phyloP scores from a whole-genome alignment of 1,140 invertebrate genomes.

The Meteorus sp. region DNA sequence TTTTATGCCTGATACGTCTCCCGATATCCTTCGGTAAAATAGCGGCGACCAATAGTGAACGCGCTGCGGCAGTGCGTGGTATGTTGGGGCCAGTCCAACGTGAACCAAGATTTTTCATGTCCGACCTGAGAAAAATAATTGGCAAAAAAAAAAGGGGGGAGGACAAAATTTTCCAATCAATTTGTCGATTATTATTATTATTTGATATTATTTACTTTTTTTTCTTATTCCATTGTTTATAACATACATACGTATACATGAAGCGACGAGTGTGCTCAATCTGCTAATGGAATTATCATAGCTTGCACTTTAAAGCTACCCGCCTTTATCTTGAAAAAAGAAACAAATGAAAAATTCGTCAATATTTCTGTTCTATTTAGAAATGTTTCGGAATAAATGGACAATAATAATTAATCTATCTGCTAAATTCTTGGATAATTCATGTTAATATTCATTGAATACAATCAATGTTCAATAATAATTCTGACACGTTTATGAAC shows the following conservation, averaged over 20 bases:
- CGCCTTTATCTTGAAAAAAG: slow-evolving; percentile 38
- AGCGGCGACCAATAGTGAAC: slow-evolving; percentile 56
- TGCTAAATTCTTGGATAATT: too few relatives aligned
- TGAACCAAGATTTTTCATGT: slow-evolving; percentile 62
- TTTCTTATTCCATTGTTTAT: not conserved
- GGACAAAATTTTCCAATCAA: too few relatives aligned
- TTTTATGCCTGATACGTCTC: slow-evolving; percentile 39
- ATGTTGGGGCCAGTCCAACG: slow-evolving; percentile 60
- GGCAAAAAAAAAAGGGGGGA: too few relatives aligned
- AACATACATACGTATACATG: slow-evolving; percentile 53
- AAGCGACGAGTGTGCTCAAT: slow-evolving; percentile 56
- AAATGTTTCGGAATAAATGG: not conserved
- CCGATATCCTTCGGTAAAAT: slow-evolving; percentile 42
- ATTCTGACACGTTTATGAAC: too few relatives aligned
- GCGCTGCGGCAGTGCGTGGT: slow-evolving; percentile 61
- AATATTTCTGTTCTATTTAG: not conserved
- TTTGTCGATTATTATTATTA: not conserved
- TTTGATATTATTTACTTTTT: too few relatives aligned
- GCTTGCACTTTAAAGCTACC: slow-evolving; percentile 38
- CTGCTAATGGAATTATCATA: slow-evolving; percentile 55
- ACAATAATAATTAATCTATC: too few relatives aligned
- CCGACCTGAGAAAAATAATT: too few relatives aligned
- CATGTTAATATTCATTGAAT: too few relatives aligned
- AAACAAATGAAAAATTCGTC: slow-evolving; percentile 19
- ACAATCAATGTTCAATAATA: too few relatives aligned